Base-by-base conservation (phyloP, 1,140 invertebrate genomes). In the Tetramorium parvispinum region DNA sequence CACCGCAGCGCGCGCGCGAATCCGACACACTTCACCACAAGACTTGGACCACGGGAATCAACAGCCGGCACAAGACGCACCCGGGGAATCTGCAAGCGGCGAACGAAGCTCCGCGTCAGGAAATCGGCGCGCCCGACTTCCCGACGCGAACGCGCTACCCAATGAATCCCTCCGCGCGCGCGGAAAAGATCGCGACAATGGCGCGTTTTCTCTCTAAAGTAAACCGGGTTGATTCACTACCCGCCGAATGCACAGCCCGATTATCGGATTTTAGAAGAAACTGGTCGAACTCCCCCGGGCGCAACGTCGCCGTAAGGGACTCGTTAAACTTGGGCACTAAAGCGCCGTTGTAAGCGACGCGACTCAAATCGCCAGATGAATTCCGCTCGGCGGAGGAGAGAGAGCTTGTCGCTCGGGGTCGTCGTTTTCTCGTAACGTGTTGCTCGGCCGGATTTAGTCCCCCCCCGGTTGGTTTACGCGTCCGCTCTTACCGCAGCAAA, bases 211-310 rank as follows among this genome's bases (percentile, higher is more conserved):
- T 46, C 70, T 75, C 49, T n/a, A 11, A 71, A 46, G 27, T 57
- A 55, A 57, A 66, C 37, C 68, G 57, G 70, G 0, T 79, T 49
- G 55, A 86, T 89, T 85, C 61, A 65, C 79, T 71, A 75, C 21
- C 21, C 71, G 18, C 61, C 61, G 76, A 88, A 89, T 77, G 63
- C 76, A 86, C 61, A 70, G 43, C n/a, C 66, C 59, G 43, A 89
- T 90, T 90, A 79, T 89, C 87, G 85, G 65, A 83, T 61, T 82
- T 89, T 55, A 59, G 51, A 65, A 63, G 40, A 61, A 40, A 59
- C 78, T 27, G 66, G 18, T 27, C 43, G 66, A 86, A 86, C 65
- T 71, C 71, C 49, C 87, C 21, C 43, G 40, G 65, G 78, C 55
- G 71, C 51, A 59, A 89, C 27, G 59, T 65, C 77, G 83, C 57